Evolutionary conservation across 2,888 invertebrate genomes (phyloP).

Genomic region (Nesidiocoris tenuis): DNA sequence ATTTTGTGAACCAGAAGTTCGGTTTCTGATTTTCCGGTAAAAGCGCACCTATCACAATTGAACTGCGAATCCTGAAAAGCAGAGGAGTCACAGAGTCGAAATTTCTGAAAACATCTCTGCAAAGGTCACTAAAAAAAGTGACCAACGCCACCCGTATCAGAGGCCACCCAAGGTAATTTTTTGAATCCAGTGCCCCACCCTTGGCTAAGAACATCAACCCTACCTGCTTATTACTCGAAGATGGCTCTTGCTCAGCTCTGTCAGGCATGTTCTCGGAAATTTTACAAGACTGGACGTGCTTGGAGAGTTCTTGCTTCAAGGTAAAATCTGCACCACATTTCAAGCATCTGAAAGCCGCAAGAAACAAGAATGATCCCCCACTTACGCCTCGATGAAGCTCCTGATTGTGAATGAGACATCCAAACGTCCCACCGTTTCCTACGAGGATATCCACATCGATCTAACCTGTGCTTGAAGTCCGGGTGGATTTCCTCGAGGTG

Average conservation of each 20-base stretch:
- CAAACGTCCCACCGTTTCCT: too few species aligned
- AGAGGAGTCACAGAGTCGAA: too few species aligned
- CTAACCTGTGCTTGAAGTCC: slow-evolving; percentile 53
- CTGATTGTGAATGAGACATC: too few species aligned
- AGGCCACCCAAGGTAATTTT: too few species aligned
- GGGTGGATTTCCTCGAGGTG: slow-evolving; percentile 65
- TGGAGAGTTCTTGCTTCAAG: slow-evolving; percentile 71
- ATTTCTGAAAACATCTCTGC: too few species aligned
- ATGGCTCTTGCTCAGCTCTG: background rate
- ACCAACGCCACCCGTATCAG: too few species aligned
- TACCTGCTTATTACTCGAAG: slow-evolving; percentile 55
- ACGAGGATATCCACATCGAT: too few species aligned
- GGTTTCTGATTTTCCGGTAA: slow-evolving; percentile 5
- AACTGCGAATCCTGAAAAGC: background rate
- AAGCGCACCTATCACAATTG: slow-evolving; percentile 14
- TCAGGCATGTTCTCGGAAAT: background rate
- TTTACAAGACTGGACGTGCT: slow-evolving; percentile 58
- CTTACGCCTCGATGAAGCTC: too few species aligned
- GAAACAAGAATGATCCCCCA: background rate
- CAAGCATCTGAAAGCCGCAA: slow-evolving; percentile 61
- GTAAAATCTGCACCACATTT: slow-evolving; percentile 70
- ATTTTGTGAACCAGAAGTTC: slow-evolving; percentile 24
- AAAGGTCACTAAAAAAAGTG: too few species aligned
- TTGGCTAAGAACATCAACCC: slow-evolving; percentile 6
- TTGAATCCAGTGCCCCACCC: background rate